A percentile compares a stretch with the other conserved stretches of the same genome.
These are phyloP conservation scores for Apomyelois bistriatella DNA, from an alignment of 2,888 invertebrate genomes.

Conservation along the genomic window DNA sequence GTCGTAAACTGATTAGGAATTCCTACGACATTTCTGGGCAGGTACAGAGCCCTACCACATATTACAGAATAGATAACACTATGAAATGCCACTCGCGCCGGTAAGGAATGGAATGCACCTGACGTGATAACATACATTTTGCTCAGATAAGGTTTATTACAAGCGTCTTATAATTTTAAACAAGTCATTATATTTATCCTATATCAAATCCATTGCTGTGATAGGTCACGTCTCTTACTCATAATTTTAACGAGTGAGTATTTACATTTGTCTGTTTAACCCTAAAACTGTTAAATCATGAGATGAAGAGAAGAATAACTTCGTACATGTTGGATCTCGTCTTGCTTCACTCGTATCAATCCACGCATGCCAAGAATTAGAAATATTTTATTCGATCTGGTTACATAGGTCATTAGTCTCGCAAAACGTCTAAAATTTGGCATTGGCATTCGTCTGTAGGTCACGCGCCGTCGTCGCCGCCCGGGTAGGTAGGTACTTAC, in stretches of 20 bases:
- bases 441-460: constrained; percentile 23
- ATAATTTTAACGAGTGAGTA: too few relatives aligned
- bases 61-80: constrained; percentile 29
- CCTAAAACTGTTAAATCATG: too few relatives aligned
- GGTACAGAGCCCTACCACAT: constrained; percentile 23
- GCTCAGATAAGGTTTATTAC: background rate
- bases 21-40: background rate
- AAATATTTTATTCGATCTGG: too few relatives aligned
- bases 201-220: too few relatives aligned
- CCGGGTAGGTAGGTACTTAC: too few relatives aligned
- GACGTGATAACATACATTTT: constrained; percentile 23
- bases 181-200: background rate
- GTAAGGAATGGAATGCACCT: constrained; percentile 13
- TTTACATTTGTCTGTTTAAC: too few relatives aligned
- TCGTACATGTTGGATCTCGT: too few relatives aligned
- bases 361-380: background rate
- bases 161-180: background rate
- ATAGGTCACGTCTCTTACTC: too few relatives aligned
- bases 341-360: too few relatives aligned
- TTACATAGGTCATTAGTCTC: background rate
- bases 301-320: too few relatives aligned
- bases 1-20: too few relatives aligned
- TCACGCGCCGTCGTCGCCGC: constrained; percentile 18
- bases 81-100: constrained; percentile 12
- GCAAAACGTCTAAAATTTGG: constrained; percentile 18